These are phyloP conservation scores for Nymphalis c-album DNA, from an alignment of 2,888 invertebrate genomes.

Conservation along the genomic window DNA sequence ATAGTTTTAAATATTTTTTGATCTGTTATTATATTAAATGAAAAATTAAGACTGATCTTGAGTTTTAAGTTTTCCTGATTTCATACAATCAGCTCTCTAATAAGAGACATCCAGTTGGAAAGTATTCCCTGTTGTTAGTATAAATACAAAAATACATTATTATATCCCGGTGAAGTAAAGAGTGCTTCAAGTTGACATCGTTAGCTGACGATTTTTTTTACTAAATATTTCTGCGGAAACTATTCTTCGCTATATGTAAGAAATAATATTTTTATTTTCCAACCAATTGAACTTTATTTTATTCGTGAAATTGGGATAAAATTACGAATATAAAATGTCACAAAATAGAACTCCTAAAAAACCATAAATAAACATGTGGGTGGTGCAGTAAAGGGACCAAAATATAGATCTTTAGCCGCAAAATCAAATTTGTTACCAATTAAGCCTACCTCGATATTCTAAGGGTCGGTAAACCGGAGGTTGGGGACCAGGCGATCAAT, in stretches of 20 bases:
- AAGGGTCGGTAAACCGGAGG: conserved; percentile 74
- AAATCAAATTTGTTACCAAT: conserved; percentile 77
- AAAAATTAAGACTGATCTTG: background rate
- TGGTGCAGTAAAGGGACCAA: background rate
- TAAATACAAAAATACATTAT: background rate
- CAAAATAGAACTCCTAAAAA: background rate
- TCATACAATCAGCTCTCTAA: no score
- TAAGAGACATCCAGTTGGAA: no score
- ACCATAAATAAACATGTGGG: background rate
- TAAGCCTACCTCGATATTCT: conserved; percentile 61
- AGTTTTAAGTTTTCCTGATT: background rate
- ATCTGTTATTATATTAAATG: background rate
- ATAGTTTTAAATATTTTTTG: background rate
- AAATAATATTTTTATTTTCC: background rate
- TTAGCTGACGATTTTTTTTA: background rate
- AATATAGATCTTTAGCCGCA: conserved; percentile 37
- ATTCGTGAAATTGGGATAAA: background rate
- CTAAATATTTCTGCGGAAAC: background rate
- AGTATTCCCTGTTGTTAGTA: background rate
- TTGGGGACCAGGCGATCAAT: conserved; percentile 77
- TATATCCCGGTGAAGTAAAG: background rate
- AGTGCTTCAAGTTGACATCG: background rate
- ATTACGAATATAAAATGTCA: background rate
- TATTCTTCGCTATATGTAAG: background rate
- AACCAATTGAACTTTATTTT: background rate